Percentiles rank a stretch among this genome's conserved stretches.
phyloP scores from a whole-genome alignment of 2,797 vertebrate genomes.

The Tapirus indicus region DNA sequence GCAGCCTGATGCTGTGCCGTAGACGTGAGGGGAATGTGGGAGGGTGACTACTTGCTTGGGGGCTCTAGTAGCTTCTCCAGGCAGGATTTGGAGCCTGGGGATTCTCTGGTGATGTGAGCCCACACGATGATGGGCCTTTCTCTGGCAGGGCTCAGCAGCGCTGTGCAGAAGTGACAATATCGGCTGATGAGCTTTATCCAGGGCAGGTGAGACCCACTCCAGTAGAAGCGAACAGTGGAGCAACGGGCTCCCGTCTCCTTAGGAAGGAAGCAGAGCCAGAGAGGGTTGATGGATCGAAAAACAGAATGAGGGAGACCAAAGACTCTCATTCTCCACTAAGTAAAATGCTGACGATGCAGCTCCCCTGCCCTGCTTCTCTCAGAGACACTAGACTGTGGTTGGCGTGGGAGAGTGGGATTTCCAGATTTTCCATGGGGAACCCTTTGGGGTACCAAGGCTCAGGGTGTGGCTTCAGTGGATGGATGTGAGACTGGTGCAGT shows the following conservation, averaged over 20 bases:
- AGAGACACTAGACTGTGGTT: accelerated
- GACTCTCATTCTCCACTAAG: neutral
- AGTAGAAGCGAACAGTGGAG: neutral
- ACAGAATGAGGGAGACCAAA: neutral
- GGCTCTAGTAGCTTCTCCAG: neutral
- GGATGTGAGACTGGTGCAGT: neutral
- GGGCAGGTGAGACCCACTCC: neutral
- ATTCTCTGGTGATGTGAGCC: neutral
- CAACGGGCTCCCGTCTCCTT: neutral
- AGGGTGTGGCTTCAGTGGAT: neutral
- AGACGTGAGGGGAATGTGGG: neutral
- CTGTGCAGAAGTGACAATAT: accelerated
- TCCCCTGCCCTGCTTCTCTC: neutral
- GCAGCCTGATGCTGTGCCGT: neutral
- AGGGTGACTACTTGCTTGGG: too few species aligned
- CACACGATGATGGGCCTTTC: neutral
- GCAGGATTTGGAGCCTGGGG: neutral
- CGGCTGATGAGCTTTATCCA: neutral
- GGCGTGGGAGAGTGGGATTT: neutral
- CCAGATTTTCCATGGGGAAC: neutral
- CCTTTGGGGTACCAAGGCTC: neutral
- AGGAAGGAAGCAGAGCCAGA: neutral
- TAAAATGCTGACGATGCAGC: too few species aligned
- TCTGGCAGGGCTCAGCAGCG: neutral
- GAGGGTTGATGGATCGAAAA: neutral